Evolutionary conservation across 2,113 vertebrate species (phyloP), one percentile per base, ranked within the genome.

Genomic region (Genyomyrus donnyi): DNA sequence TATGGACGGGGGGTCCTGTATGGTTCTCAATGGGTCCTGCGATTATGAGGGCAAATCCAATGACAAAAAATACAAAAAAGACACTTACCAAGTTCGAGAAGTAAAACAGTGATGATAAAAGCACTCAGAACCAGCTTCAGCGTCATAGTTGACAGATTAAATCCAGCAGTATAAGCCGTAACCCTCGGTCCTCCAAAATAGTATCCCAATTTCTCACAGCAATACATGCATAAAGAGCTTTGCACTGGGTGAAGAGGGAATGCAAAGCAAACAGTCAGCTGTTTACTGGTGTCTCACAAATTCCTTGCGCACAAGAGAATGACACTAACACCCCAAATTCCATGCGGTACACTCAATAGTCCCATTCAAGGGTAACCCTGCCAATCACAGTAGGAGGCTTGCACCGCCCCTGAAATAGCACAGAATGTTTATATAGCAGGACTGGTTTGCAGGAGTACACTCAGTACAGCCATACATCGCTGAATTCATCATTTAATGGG

Each of bases 21-120:
- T 35, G 70, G 35, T 35, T 77, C 31, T 77, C 70, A 39, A 77
- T 77, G 31, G 1, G 24, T 31, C n/a, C 8, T 11, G 62, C 6
- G 10, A 31, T 70, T 70, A 70, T 48, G 19, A 48, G 83, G 21
- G 24, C n/a, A 48, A 88, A 53, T 21, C n/a, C 3, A 87, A 2
- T 24, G 49, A 17, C 21, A 62, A 70, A 87, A 66, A 27, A n/a
- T 9, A n/a, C 46, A 88, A 53, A 39, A 84, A 90, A 93, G 52
- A 90, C 88, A 95, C 96, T 96, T 93, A 97, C 96, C 96, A 87
- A 94, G 93, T 85, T 96, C 94, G 42, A 94, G 89, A 92, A 96
- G 93, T 89, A 95, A 1, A 9, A 91, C 91, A 90, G 88, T 94
- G 91, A 95, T 35, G 56, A 96, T 58, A 45, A 95, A 50, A 56